Evolutionary conservation across 2,888 invertebrate species (phyloP), one percentile per base, ranked within the genome.

Genomic region (Pardosa pseudoannulata): DNA sequence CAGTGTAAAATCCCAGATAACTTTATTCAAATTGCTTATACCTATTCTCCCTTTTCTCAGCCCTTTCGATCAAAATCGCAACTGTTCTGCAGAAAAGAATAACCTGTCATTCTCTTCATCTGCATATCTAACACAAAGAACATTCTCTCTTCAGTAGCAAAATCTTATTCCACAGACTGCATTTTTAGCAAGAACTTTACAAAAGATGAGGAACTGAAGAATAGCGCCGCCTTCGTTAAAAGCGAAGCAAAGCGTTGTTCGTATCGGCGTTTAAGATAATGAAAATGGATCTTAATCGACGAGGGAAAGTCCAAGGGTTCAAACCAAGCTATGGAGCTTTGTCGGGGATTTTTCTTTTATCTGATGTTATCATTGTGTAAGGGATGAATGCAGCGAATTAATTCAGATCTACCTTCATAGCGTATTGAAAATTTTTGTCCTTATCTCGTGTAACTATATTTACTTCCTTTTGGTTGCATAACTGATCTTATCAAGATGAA

Each of bases 201-300:
- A 56, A 56, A 56, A 56, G 56, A 2, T 2, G 23, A 2, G 23
- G 23, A 56, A 23, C 56, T 23, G 36, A 9, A 56, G 56, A 3
- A 23, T 6, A 6, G 23, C 23, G 16, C 3, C 6, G 16, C 3
- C 6, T 56, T 56, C 5, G 23, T 56, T 56, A 3, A 6, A 56
- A 56, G 16, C 7, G 56, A 16, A 23, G 23, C 5, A 23, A 23
- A 23, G 56, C 23, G 56, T 23, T 56, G 56, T 23, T 56, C 11
- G 19, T 56, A 23, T 56, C 46, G 5, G 56, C 19, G 16, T 56
- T 56, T 11, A 2, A 56, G 56, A 23, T 56, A 56, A 56, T 56
- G 56, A 56, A 56, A 56, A 56, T 56, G 56, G 56, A 56, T 56
- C 23, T 56, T 56, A 56, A 56, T 23, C 56, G 16, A 46, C 1